phyloP scores from a whole-genome alignment of 2,113 vertebrate species.

The Entosphenus tridentatus region DNA sequence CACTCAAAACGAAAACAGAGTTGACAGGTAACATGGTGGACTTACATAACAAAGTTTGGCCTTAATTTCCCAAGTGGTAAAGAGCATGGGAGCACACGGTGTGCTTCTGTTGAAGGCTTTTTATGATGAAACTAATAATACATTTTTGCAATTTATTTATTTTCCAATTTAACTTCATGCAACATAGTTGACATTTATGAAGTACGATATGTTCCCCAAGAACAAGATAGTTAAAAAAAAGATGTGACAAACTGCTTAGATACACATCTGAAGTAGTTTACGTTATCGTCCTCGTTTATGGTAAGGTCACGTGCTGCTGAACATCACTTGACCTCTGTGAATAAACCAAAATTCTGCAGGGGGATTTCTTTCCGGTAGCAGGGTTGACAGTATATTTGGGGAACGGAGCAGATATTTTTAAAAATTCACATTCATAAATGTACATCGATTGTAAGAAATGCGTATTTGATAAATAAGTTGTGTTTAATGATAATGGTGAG shows the following conservation, averaged over 20 bases:
- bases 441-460: background rate
- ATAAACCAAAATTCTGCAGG: constrained; percentile 3
- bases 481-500: no score
- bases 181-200: constrained; percentile 7
- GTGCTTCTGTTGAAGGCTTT: constrained; percentile 3
- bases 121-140: background rate
- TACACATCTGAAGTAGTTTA: constrained; percentile 1
- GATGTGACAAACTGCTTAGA: constrained; percentile 7
- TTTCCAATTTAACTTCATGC: constrained; percentile 1
- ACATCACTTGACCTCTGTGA: constrained; percentile 2
- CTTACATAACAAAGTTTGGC: constrained; percentile 7
- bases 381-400: constrained; percentile 5
- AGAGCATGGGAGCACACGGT: constrained; percentile 3
- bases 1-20: background rate
- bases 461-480: no score
- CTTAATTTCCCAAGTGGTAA: constrained; percentile 6
- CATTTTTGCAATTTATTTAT: no score
- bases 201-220: background rate
- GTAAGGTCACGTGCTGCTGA: background rate
- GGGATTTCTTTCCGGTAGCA: constrained; percentile 5
- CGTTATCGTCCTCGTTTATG: background rate
- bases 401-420: background rate
- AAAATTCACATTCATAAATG: background rate
- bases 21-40: constrained; percentile 4
- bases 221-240: constrained; percentile 5